These are phyloP conservation scores for Tenthredo amoena DNA, from an alignment of 2,888 invertebrate genomes.

Conservation along the genomic window DNA sequence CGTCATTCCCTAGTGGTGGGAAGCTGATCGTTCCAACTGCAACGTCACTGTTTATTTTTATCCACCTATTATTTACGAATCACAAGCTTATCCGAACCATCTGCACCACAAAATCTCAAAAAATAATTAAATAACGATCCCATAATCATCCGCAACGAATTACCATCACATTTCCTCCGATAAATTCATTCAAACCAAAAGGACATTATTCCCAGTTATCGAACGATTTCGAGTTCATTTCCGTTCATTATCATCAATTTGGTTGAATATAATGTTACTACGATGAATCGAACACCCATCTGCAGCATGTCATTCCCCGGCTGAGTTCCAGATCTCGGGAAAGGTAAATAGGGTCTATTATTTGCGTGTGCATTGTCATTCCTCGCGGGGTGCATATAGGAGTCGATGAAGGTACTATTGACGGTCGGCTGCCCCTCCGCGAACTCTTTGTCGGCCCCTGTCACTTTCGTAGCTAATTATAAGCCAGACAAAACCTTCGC, in stretches of 20 bases:
- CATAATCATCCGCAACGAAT: neutral
- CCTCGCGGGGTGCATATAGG: conserved; percentile 42
- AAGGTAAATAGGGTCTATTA: conserved; percentile 59
- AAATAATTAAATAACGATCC: neutral
- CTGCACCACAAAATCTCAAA: neutral
- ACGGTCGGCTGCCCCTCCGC: conserved; percentile 42
- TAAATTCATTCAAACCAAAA: neutral
- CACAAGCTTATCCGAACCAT: neutral
- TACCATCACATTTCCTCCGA: neutral
- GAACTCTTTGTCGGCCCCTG: conserved; percentile 68
- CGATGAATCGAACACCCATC: neutral
- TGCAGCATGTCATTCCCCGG: neutral
- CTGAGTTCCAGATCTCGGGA: conserved; percentile 4
- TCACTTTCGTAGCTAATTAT: conserved; percentile 70
- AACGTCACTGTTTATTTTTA: conserved; percentile 21
- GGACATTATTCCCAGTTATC: neutral
- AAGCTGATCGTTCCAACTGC: conserved; percentile 26
- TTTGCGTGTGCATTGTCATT: conserved; percentile 65
- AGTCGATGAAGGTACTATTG: conserved; percentile 42
- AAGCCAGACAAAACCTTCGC: conserved; percentile 69
- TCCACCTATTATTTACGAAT: conserved; percentile 25
- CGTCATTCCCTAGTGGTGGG: conserved; percentile 60
- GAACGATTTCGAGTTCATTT: neutral
- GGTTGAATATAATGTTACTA: neutral
- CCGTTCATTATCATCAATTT: neutral